Conservation (phyloP, 2,113 vertebrate species). For the Hassar affinis region DNA sequence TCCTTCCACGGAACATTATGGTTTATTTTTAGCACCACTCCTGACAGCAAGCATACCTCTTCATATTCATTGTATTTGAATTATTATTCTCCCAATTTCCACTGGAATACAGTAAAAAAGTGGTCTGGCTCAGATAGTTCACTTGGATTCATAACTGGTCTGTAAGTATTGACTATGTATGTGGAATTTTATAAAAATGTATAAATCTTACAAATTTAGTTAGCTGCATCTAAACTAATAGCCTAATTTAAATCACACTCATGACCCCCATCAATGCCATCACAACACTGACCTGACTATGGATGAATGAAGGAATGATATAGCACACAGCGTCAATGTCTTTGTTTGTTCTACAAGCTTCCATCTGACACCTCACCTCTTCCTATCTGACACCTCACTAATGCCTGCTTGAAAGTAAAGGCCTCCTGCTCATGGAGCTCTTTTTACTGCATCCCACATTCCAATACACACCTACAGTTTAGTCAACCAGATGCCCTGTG, state of each 20-base stretch:
- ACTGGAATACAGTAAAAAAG: neutral
- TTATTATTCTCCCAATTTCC: neutral
- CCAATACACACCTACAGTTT: neutral
- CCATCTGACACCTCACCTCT: too few relatives aligned
- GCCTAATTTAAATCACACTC: neutral
- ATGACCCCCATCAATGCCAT: too few relatives aligned
- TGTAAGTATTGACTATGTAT: too few relatives aligned
- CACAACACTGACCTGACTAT: neutral
- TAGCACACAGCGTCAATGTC: neutral
- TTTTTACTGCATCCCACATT: neutral
- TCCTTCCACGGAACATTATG: neutral
- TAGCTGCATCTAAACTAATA: neutral
- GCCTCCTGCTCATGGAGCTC: neutral
- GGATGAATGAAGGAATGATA: neutral
- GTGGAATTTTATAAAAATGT: too few relatives aligned
- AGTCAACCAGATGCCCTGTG: neutral
- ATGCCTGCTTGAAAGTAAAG: neutral
- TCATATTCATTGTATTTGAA: conserved; percentile 1
- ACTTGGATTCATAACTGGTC: neutral
- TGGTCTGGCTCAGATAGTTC: neutral
- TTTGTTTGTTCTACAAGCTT: neutral
- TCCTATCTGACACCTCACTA: neutral
- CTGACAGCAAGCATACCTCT: neutral
- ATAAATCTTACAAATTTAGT: neutral
- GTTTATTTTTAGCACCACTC: conserved; percentile 2